phyloP scores from a whole-genome alignment of 2,888 invertebrate species.

The Drosophila formosana region DNA sequence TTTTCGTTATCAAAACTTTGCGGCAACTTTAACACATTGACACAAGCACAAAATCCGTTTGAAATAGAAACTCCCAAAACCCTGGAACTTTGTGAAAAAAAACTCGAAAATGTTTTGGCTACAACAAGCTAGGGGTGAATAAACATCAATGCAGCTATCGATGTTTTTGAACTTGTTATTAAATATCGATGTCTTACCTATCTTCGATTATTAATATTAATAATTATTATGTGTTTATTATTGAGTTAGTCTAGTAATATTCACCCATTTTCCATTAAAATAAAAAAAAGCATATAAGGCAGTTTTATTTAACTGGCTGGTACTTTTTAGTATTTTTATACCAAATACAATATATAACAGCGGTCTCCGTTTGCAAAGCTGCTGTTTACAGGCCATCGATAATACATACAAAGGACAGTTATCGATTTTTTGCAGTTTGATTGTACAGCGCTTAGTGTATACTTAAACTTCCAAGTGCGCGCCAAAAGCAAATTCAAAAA shows the following conservation, averaged over 20 bases:
- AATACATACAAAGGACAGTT: no score
- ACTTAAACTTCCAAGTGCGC: background rate
- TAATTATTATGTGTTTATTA: no score
- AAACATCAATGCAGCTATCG: conserved; percentile 7
- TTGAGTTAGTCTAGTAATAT: no score
- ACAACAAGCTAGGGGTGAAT: conserved; percentile 12
- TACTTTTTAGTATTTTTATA: no score
- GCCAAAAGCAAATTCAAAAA: background rate
- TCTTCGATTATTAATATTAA: no score
- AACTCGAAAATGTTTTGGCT: conserved; percentile 63
- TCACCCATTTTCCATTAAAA: no score
- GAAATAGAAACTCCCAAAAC: background rate
- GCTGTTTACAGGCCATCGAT: conserved; percentile 5
- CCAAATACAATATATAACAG: no score
- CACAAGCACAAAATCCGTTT: conserved; percentile 13
- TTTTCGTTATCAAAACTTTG: conserved; percentile 4
- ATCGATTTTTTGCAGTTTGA: no score
- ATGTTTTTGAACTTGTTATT: background rate
- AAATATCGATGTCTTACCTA: background rate
- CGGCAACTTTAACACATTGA: background rate
- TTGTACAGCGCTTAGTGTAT: no score
- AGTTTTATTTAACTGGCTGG: no score
- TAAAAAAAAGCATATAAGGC: no score
- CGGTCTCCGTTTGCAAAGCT: background rate
- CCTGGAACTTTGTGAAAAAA: conserved; percentile 32